Conservation (phyloP, 2,888 invertebrate genomes). For the Cryptophagus acutangulus region DNA sequence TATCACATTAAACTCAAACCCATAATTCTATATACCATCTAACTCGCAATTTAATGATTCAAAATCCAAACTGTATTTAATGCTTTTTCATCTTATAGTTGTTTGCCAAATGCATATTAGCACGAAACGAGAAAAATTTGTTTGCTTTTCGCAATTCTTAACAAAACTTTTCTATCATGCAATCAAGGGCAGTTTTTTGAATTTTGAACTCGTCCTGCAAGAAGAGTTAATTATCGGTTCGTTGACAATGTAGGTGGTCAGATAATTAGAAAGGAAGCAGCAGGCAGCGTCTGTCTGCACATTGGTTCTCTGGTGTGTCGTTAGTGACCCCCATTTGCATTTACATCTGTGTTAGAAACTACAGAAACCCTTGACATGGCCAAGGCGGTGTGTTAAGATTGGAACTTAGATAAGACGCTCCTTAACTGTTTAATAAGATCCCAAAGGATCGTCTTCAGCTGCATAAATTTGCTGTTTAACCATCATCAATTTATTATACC, state of each 20-base stretch:
- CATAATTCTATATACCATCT: too few relatives aligned
- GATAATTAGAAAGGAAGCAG: conserved; percentile 28
- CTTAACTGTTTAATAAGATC: conserved; percentile 41
- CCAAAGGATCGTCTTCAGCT: conserved; percentile 29
- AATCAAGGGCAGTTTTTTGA: too few relatives aligned
- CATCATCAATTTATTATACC: conserved; percentile 9
- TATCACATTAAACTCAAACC: too few relatives aligned
- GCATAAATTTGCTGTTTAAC: conserved; percentile 25
- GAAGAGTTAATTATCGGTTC: too few relatives aligned
- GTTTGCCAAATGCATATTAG: too few relatives aligned
- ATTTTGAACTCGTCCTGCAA: too few relatives aligned
- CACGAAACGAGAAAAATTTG: too few relatives aligned
- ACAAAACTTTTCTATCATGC: too few relatives aligned
- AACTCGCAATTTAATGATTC: too few relatives aligned
- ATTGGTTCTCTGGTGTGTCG: conserved; percentile 30
- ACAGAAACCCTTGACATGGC: conserved; percentile 40
- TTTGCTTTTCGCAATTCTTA: too few relatives aligned
- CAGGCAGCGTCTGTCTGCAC: conserved; percentile 24
- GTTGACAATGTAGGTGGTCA: conserved; percentile 22
- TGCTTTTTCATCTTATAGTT: too few relatives aligned
- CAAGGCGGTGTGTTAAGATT: conserved; percentile 42
- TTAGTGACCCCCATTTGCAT: conserved; percentile 43
- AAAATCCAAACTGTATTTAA: too few relatives aligned
- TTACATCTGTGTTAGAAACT: conserved; percentile 42
- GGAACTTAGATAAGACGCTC: conserved; percentile 39